Base-by-base conservation (phyloP, 2,797 vertebrate genomes). In the Amphiprion clarkii region DNA sequence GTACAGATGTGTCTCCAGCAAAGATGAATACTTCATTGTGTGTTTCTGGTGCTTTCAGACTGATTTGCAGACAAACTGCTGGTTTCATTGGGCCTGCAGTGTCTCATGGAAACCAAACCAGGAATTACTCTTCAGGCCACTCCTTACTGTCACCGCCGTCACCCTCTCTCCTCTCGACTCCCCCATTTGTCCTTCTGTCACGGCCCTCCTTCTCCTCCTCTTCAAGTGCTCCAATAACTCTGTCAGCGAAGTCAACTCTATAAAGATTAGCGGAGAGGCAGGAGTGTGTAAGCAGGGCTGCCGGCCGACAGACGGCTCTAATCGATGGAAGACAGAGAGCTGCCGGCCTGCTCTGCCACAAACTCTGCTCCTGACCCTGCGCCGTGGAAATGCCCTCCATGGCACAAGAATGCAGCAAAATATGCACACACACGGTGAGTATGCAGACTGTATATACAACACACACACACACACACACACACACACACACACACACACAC, bases 191-290 rank as follows among this genome's bases (percentile, higher is more conserved):
- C 81, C 74, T 71, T 76, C 74, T 76, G 79, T 88, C 81, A 81
- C 58, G n/a, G 77, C 69, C 73, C 68, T 80, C 76, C 63, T 70
- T 76, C 72, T 86, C 79, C 76, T 78, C 77, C 67, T 75, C 76
- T 79, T 86, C 78, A 79, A 88, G 82, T 88, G 85, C 81, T 81
- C 83, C 90, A 92, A 89, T 89, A 89, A 88, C 74, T 88, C 84
- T 91, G 89, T 89, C 92, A 91, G 81, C 76, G 85, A 66, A 92
- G 87, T 91, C 75, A 85, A 87, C 89, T 92, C 91, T 82, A 90
- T 91, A 92, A 92, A 92, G 93, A 94, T 94, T 91, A 92, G 93
- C 81, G 4, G 81, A 65, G 70, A 91, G 89, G 84, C 83, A 79
- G 83, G 84, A 79, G 88, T 87, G 90, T 79, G 82, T 90, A 81